Percentiles rank a stretch among this genome's conserved stretches.
Evolutionary conservation across 2,888 invertebrate species (phyloP).

Genomic region (Dolomedes plantarius): DNA sequence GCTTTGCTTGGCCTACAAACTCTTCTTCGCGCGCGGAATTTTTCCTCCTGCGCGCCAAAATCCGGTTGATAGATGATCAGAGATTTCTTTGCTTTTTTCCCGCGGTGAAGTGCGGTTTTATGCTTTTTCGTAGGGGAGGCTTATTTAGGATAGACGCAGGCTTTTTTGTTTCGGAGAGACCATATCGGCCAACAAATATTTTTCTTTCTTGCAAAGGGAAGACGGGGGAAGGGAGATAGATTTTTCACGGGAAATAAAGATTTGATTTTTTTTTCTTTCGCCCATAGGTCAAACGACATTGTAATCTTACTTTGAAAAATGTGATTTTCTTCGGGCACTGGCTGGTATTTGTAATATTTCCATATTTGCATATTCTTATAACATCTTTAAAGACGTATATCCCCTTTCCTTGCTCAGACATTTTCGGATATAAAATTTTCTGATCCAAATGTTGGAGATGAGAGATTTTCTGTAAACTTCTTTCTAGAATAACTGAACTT

Average conservation of each 20-base stretch:
- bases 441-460: too few relatives aligned
- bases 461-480: too few relatives aligned
- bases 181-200: slow-evolving; percentile 19
- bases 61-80: slow-evolving; percentile 66
- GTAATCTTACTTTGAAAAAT: slow-evolving; percentile 16
- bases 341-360: neutral
- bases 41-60: slow-evolving; percentile 33
- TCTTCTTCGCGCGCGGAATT: slow-evolving; percentile 35
- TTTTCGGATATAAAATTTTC: too few relatives aligned
- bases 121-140: slow-evolving; percentile 38
- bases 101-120: slow-evolving; percentile 65
- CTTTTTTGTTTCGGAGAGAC: slow-evolving; percentile 15
- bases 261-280: neutral
- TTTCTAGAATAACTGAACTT: too few relatives aligned
- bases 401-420: too few relatives aligned
- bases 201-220: slow-evolving; percentile 8
- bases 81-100: slow-evolving; percentile 25
- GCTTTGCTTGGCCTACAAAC: slow-evolving; percentile 65
- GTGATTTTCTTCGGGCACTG: neutral
- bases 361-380: neutral
- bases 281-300: neutral
- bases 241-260: slow-evolving; percentile 10
- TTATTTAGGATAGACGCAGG: slow-evolving; percentile 13
- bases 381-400: neutral
- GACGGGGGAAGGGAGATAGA: neutral